Base-by-base conservation (phyloP, 1,140 invertebrate species). In the Tachypleus tridentatus region DNA sequence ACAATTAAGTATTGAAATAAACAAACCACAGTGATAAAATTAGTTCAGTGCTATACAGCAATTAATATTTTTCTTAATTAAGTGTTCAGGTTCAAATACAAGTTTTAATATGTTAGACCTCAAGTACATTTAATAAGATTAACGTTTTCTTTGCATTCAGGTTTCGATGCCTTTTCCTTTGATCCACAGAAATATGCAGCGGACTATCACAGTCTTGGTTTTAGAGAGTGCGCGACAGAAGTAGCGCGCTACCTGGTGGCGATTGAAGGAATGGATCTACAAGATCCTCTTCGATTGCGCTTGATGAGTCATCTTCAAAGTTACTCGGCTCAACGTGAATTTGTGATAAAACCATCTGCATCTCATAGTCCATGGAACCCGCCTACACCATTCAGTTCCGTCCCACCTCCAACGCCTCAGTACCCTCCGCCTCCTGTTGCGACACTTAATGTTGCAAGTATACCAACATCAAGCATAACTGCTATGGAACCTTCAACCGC, bases 161-260 rank as follows among this genome's bases (percentile, higher is more conserved):
- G 88, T 73, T 76, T 88, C 51, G 88, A 90, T 76, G 84, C 87
- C 4, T 82, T 89, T 66, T 83, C 86, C 3, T 94, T 91, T 75
- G 91, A 95, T 75, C 89, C 90, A 4, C 90, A 92, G 72, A 87
- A 92, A 70, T 87, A 95, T 74, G 93, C 93, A 3, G 92, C 96
- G 86, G 93, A 98, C 75, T 97, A 97, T 78, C 91, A 96, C 76
- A 89, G 84, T 65, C 92, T 97, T 63, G 95, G 95, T 0, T 98
- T 97, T 82, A 80, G 93, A 11, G 95, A 98, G 74, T 97, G 94
- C 77, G 89, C 90, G 0, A 87, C 92, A 0, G 94, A 98, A 79
- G 93, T 96, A 0, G 90, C 91, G 0, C 82, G 93, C n/a, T 84
- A 97, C 77, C 79, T 97, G 51, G 91, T 96, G 58, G 88, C 91